These are phyloP conservation scores for Epirrhoe alternata DNA, from an alignment of 2,888 invertebrate genomes.

Conservation along the genomic window DNA sequence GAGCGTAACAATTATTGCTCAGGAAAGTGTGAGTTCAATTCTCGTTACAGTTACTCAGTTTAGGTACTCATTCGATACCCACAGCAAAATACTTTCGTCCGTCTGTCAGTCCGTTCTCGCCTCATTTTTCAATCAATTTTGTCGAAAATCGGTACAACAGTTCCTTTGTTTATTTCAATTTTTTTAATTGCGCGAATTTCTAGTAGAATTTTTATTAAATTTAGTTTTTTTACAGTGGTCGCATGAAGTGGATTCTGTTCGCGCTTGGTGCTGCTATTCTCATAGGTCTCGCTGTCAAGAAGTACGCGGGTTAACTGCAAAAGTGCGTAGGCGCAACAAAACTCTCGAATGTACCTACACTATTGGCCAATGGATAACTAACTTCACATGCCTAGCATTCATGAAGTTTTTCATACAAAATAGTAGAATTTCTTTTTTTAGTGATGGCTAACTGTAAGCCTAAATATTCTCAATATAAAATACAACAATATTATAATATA, in stretches of 20 bases:
- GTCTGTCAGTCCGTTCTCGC: too few species aligned
- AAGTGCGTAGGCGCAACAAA: background rate
- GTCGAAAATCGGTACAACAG: too few species aligned
- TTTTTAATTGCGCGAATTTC: too few species aligned
- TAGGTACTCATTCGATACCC: too few species aligned
- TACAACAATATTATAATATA: background rate
- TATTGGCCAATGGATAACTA: background rate
- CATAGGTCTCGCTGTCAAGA: slow-evolving; percentile 61
- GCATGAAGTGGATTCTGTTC: slow-evolving; percentile 63
- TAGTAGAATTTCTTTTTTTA: background rate
- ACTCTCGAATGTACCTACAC: background rate
- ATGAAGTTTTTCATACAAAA: background rate
- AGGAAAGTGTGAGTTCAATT: too few species aligned
- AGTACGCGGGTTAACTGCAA: slow-evolving; percentile 47
- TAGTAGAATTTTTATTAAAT: too few species aligned
- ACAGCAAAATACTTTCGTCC: too few species aligned
- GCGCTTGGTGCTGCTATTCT: slow-evolving; percentile 64
- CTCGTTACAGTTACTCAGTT: too few species aligned
- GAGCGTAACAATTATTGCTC: too few species aligned
- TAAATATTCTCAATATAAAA: slow-evolving; percentile 5
- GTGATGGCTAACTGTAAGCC: slow-evolving; percentile 7
- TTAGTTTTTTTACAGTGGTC: slow-evolving; percentile 51
- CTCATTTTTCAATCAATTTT: too few species aligned
- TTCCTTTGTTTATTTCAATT: too few species aligned
- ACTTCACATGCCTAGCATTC: background rate